phyloP scores from a whole-genome alignment of 2,888 invertebrate species.

The Agonopterix subpropinquella region DNA sequence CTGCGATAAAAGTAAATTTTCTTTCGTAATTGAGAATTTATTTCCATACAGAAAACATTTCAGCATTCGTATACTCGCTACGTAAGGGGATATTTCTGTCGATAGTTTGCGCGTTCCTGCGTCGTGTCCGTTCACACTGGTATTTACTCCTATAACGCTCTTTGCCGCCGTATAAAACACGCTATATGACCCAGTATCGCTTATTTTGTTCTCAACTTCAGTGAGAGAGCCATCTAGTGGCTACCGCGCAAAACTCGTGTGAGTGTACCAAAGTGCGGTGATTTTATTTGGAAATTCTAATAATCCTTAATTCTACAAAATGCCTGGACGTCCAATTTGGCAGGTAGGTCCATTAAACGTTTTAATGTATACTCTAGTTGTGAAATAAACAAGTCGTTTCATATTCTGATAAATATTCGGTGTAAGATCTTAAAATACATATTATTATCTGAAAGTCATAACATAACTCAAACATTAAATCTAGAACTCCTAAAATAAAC shows the following conservation, averaged over 20 bases:
- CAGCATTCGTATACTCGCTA: slow-evolving; percentile 35
- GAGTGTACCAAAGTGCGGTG: slow-evolving; percentile 38
- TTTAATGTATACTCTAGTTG: too few relatives aligned
- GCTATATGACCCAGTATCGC: slow-evolving; percentile 63
- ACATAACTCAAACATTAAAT: too few relatives aligned
- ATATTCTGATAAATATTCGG: too few relatives aligned
- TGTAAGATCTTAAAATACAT: too few relatives aligned
- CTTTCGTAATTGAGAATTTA: slow-evolving; percentile 9
- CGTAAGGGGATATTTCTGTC: slow-evolving; percentile 67
- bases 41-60: slow-evolving; percentile 28
- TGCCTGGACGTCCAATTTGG: slow-evolving; percentile 87
- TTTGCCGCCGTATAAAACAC: slow-evolving; percentile 69
- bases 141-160: slow-evolving; percentile 56
- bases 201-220: slow-evolving; percentile 70
- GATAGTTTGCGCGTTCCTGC: slow-evolving; percentile 54
- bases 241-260: slow-evolving; percentile 41
- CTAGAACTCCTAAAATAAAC: too few relatives aligned
- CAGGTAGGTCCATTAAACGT: slow-evolving; percentile 67
- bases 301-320: slow-evolving; percentile 39
- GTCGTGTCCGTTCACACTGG: slow-evolving; percentile 61
- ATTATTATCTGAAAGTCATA: too few relatives aligned
- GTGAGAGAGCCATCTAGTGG: slow-evolving; percentile 73
- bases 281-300: slow-evolving; percentile 33
- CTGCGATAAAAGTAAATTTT: too few relatives aligned
- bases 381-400: too few relatives aligned